Evolutionary conservation across 2,888 invertebrate genomes (phyloP), one percentile per base, ranked within the genome.

Genomic region (Linhomoeus sp.): DNA sequence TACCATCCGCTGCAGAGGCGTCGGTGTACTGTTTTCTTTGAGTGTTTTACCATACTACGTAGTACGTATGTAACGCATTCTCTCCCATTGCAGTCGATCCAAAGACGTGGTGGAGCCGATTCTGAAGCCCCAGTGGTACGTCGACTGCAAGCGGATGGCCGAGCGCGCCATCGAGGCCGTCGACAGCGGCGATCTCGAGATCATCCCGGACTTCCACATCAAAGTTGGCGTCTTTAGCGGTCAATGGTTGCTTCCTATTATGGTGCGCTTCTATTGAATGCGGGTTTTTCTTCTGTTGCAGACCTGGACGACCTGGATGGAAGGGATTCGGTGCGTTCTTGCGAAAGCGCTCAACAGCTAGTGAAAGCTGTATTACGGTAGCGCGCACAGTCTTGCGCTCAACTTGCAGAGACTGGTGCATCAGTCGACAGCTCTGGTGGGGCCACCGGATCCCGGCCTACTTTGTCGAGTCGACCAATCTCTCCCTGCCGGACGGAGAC

Each of bases 391-490:
- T 33, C 15, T 12, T 45, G 23, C 12, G 29, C 15, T 24, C 9
- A n/a, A 15, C 17, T 55, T 61, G 24, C 58, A 77, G 88, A 3
- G 94, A 97, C 68, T 97, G 97, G 97, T 99, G 97, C 68, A 84
- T 99, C 49, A 94, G 92, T 1, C 74, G 75, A 1, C 97, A 97
- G 67, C 72, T 99, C 47, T 99, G 97, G 97, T 97, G 97, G 97
- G 97, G 97, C 1, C 97, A 97, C 68, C 77, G 85, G 49, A 87
- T 99, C 55, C 97, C 97, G 0, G 90, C 86, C 0, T 97, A 92
- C 65, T 77, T 74, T 61, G 77, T 85, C 17, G 73, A 72, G 14
- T 67, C 76, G 47, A 69, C 69, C 48, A 75, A 72, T 60, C 52
- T 66, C 3, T 52, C 55, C 38, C 51, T 65, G 26, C 60, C 61